These are phyloP conservation scores for Bolinopsis microptera DNA, from an alignment of 37 sponge, comb jelly and placozoan species.

Conservation along the genomic window DNA sequence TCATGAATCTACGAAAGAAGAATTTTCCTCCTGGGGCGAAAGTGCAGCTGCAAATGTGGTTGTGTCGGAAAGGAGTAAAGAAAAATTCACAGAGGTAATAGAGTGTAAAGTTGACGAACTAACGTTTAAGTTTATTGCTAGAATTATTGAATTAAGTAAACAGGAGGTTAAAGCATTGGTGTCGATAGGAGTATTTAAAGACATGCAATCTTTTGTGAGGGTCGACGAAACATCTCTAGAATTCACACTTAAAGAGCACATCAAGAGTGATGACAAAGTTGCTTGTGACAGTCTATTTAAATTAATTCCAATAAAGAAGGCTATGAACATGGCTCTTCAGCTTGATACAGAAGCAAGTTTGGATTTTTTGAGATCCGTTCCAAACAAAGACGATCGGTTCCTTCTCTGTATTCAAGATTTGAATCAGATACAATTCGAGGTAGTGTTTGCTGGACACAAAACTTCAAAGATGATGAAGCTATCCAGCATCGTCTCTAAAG, in stretches of 20 bases:
- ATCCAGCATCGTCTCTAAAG: not conserved
- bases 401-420: not conserved
- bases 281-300: constrained; percentile 20
- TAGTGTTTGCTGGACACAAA: not conserved
- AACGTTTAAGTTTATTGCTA: not conserved
- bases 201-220: not conserved
- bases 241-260: not conserved
- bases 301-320: not conserved
- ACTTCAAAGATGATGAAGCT: constrained; percentile 37
- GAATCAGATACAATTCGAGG: not conserved
- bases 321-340: constrained; percentile 1
- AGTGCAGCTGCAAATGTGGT: not conserved
- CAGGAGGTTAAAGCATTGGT: not conserved
- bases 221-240: not conserved
- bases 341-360: constrained; percentile 29
- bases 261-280: constrained; percentile 21
- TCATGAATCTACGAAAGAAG: not conserved
- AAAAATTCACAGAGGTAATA: not conserved
- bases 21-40: not conserved
- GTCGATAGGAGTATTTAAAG: not conserved
- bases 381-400: not conserved
- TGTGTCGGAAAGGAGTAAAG: not conserved
- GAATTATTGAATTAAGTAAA: constrained; percentile 12
- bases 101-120: not conserved
- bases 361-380: not conserved